Base-by-base conservation (phyloP, 2,888 invertebrate species). In the Apocheima hispidaria region DNA sequence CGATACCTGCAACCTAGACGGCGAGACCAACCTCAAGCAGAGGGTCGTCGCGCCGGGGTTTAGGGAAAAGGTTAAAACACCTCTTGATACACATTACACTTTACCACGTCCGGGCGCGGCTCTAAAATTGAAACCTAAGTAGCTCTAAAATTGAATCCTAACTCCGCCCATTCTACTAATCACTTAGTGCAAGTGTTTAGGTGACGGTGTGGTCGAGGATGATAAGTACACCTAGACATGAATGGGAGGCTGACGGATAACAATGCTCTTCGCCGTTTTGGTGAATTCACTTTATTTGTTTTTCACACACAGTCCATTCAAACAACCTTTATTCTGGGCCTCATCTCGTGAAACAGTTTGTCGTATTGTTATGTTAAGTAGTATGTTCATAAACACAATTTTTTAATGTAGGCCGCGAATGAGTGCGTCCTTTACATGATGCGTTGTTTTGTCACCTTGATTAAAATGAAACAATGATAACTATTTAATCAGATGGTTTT, bases 1-100 rank as follows among this genome's bases (percentile, higher is more conserved):
- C 70, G 99, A 99, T 88, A 99, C 99, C 0, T 97, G 98, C 81
- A 99, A 99, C 90, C 93, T 99, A 79, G 99, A 99, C 81, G 99
- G 99, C 9, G 99, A 99, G 90, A 97, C 98, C 44, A 99, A 99
- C 90, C 93, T 99, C 65, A 99, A 99, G 85, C 98, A 98, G 82
- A 94, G 99, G 71, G 95, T 97, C 83, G 97, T 97, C 44, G 96
- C 96, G n/a, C 88, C 95, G 35, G 97, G 96, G 12, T 96, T 96
- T 79, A 92, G 93, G 63, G 95, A 96, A 69, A 95, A 95, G 94
- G 96, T 96, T 21, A 41, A 0, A 33, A 33, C 4, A 33, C n/a
- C n/a, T 3, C 33, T n/a, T n/a, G 2, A 23, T 23, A 7, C 7
- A 26, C 26, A 26, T 26, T 30, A 12, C 30, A 12, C 10, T 3